phyloP scores from a whole-genome alignment of 1,140 invertebrate species.

The Procambarus clarkii region DNA sequence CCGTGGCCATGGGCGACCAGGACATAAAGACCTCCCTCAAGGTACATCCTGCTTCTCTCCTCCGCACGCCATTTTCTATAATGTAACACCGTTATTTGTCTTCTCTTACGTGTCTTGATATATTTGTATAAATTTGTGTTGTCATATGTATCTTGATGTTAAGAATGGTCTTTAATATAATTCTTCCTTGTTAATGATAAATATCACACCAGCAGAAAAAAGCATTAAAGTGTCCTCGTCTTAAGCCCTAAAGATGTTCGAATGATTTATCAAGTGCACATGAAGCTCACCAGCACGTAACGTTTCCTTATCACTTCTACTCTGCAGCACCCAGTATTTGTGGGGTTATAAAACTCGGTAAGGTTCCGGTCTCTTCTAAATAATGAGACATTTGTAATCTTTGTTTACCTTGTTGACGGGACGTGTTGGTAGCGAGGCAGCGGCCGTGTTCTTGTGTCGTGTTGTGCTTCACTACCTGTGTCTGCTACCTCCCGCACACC shows the following conservation, averaged over 20 bases:
- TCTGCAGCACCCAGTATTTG: slow-evolving; percentile 45
- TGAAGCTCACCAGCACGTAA: slow-evolving; percentile 47
- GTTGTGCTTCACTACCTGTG: slow-evolving; percentile 34
- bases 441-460: slow-evolving; percentile 6
- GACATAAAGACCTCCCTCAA: slow-evolving; percentile 83
- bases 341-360: slow-evolving; percentile 37
- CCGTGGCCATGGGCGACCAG: slow-evolving; percentile 87
- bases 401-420: not conserved
- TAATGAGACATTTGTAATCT: not conserved
- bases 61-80: not conserved
- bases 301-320: slow-evolving; percentile 28
- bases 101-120: not conserved
- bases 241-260: not conserved
- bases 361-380: slow-evolving; percentile 17
- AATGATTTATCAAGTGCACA: slow-evolving; percentile 9
- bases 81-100: not conserved
- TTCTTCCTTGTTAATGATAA: not conserved
- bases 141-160: not conserved
- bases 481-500: no score
- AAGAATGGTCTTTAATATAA: not conserved
- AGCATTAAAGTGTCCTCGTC: not conserved
- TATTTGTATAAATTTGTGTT: not conserved
- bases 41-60: slow-evolving; percentile 15
- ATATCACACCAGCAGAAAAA: not conserved
- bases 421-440: not conserved